Conservation (phyloP, 1,140 invertebrate genomes). For the Platyscapa corneri region DNA sequence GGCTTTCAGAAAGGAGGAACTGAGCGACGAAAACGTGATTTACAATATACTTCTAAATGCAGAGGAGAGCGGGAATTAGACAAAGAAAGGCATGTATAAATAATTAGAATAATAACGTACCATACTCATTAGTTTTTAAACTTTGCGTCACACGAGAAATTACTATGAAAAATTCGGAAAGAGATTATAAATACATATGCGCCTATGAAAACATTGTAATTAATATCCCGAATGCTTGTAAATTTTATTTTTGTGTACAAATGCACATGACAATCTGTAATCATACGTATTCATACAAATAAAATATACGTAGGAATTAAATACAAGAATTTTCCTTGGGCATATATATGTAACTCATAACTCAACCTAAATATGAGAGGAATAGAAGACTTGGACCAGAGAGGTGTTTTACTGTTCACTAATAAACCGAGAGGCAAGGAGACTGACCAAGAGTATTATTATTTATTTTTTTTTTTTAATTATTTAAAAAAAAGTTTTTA, state of each 20-base stretch:
- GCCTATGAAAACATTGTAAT: slow-evolving; percentile 15
- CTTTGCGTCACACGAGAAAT: slow-evolving; percentile 26
- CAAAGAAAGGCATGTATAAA: slow-evolving; percentile 47
- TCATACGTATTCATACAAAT: neutral
- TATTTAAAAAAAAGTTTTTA: neutral
- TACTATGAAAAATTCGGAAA: slow-evolving; percentile 40
- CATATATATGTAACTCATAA: slow-evolving; percentile 67
- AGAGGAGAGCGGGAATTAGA: slow-evolving; percentile 48
- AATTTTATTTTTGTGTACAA: slow-evolving; percentile 2
- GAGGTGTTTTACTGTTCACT: slow-evolving; percentile 75
- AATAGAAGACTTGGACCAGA: slow-evolving; percentile 76
- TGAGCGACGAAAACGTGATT: slow-evolving; percentile 47
- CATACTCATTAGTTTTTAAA: slow-evolving; percentile 29
- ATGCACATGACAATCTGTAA: neutral
- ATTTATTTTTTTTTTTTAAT: slow-evolving; percentile 1
- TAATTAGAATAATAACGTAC: slow-evolving; percentile 42
- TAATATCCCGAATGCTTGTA: slow-evolving; percentile 13
- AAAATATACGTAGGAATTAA: slow-evolving; percentile 11
- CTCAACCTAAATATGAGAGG: slow-evolving; percentile 74
- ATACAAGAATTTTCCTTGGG: slow-evolving; percentile 49
- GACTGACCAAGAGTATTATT: slow-evolving; percentile 69
- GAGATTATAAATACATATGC: slow-evolving; percentile 42
- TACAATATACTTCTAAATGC: slow-evolving; percentile 41
- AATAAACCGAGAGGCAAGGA: slow-evolving; percentile 77
- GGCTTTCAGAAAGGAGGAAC: slow-evolving; percentile 50